Conservation (phyloP, 2,113 vertebrate species). For the Aptenodytes patagonicus region DNA sequence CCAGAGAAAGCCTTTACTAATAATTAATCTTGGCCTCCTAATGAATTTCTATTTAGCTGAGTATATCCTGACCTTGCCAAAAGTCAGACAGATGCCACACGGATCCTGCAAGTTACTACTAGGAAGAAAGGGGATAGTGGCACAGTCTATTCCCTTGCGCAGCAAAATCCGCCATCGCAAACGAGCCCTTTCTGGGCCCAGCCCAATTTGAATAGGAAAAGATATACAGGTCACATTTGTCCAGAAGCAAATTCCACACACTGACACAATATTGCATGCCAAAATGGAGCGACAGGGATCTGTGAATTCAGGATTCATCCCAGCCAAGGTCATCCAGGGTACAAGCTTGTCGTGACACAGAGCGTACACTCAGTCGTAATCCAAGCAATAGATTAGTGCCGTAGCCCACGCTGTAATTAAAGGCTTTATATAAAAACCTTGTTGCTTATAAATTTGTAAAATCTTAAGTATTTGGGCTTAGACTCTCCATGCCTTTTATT, state of each 20-base stretch:
- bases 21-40: neutral
- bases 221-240: neutral
- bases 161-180: rapidly evolving
- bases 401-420: neutral
- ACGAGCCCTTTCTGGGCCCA: neutral
- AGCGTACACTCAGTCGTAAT: neutral
- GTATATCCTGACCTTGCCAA: neutral
- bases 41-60: neutral
- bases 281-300: neutral
- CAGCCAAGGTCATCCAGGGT: neutral
- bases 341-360: neutral
- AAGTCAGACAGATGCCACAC: neutral
- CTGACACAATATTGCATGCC: neutral
- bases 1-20: neutral
- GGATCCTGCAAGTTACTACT: neutral
- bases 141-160: neutral
- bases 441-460: neutral
- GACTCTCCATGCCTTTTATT: neutral
- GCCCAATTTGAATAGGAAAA: neutral
- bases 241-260: neutral
- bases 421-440: neutral
- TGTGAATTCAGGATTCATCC: neutral
- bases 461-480: neutral
- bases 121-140: neutral
- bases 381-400: neutral